Percentiles rank a stretch among this genome's conserved stretches.
These are phyloP conservation scores for Myrmecobius fasciatus DNA, from an alignment of 2,113 vertebrate genomes.

Conservation along the genomic window DNA sequence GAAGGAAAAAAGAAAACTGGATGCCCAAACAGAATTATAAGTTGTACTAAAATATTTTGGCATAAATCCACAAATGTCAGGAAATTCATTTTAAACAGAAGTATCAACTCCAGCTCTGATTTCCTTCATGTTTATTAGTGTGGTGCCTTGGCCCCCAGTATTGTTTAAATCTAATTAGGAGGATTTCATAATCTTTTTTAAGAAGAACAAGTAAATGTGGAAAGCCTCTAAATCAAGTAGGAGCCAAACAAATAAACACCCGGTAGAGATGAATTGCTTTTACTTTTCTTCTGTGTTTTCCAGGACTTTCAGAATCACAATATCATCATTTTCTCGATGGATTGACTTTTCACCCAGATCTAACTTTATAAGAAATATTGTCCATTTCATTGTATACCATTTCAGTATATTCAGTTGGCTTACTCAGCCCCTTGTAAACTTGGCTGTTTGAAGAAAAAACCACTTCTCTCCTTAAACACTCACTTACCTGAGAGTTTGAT, in stretches of 20 bases:
- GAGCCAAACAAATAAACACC: neutral
- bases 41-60: neutral
- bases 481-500: neutral
- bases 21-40: neutral
- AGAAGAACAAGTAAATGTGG: neutral
- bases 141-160: neutral
- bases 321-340: neutral
- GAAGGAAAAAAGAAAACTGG: neutral
- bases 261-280: constrained; percentile 17
- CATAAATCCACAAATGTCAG: neutral
- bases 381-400: neutral
- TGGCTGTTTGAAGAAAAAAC: neutral
- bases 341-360: neutral
- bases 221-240: neutral
- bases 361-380: neutral
- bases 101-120: neutral
- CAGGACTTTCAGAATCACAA: neutral
- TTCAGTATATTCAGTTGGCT: neutral
- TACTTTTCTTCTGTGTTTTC: neutral
- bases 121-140: neutral
- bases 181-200: constrained; percentile 7
- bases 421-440: neutral
- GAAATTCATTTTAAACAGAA: neutral
- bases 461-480: neutral
- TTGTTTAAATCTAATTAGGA: constrained; percentile 5